Evolutionary conservation across 2,888 invertebrate genomes (phyloP).

Genomic region (Gnatocerus cornutus): DNA sequence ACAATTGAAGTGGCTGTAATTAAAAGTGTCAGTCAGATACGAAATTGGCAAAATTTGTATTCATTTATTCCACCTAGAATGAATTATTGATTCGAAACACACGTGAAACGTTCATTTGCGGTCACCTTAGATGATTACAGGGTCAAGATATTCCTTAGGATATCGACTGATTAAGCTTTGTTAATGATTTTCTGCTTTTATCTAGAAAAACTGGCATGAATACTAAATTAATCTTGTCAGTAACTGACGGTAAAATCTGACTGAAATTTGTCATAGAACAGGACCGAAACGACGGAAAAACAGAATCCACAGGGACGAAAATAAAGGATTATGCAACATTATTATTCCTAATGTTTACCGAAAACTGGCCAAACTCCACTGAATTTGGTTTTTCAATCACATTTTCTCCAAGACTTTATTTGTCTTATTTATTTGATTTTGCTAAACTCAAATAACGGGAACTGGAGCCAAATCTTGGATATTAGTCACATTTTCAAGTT

Average conservation of each 20-base stretch:
- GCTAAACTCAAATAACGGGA: slow-evolving; percentile 18
- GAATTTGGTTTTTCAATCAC: slow-evolving; percentile 10
- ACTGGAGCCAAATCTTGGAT: slow-evolving; percentile 2
- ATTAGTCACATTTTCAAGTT: not conserved
- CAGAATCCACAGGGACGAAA: not conserved
- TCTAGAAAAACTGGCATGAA: not conserved
- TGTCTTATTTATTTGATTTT: slow-evolving; percentile 32
- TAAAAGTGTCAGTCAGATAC: slow-evolving; percentile 44
- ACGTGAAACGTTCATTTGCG: slow-evolving; percentile 48
- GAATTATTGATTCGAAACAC: slow-evolving; percentile 48
- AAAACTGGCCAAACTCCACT: slow-evolving; percentile 19
- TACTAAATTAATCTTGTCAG: no score
- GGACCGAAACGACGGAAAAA: not conserved
- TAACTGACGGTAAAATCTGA: no score
- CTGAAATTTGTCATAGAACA: slow-evolving; percentile 2
- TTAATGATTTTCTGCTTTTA: slow-evolving; percentile 43
- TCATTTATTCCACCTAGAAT: slow-evolving; percentile 46
- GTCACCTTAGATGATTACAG: slow-evolving; percentile 36
- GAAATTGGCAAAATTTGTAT: slow-evolving; percentile 45
- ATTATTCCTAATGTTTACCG: slow-evolving; percentile 11
- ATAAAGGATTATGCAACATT: slow-evolving; percentile 9
- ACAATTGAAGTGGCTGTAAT: slow-evolving; percentile 18
- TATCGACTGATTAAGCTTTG: slow-evolving; percentile 39
- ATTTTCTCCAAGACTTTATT: slow-evolving; percentile 9
- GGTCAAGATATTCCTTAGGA: slow-evolving; percentile 35